Conservation (phyloP, 2,888 invertebrate genomes). For the Drosophila formosana region DNA sequence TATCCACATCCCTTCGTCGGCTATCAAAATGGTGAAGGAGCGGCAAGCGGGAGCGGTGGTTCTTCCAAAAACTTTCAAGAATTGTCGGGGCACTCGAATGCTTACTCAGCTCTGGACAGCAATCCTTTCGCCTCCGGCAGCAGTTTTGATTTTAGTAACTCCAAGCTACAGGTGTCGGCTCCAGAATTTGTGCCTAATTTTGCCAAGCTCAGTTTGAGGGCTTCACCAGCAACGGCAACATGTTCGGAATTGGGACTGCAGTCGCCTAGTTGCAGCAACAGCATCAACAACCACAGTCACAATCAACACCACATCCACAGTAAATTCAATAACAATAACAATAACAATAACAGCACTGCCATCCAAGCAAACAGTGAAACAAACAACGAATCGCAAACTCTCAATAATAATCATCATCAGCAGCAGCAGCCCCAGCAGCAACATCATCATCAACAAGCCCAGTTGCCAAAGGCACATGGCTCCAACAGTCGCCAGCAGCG, state of each 20-base stretch:
- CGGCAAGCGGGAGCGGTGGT: slow-evolving; percentile 8
- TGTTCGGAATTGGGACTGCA: neutral
- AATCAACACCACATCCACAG: slow-evolving; percentile 4
- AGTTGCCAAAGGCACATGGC: slow-evolving; percentile 26
- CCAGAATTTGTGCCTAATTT: slow-evolving; percentile 84
- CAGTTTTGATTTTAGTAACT: slow-evolving; percentile 75
- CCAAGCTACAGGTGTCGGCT: slow-evolving; percentile 82
- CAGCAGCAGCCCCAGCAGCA: slow-evolving; percentile 28
- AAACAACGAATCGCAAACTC: slow-evolving; percentile 6
- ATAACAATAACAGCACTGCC: slow-evolving; percentile 62
- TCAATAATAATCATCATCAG: slow-evolving; percentile 8
- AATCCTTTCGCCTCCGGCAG: slow-evolving; percentile 71
- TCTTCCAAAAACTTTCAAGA: slow-evolving; percentile 20
- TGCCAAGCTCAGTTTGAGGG: slow-evolving; percentile 69
- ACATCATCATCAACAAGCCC: neutral
- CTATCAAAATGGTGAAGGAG: slow-evolving; percentile 50
- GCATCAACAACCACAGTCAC: slow-evolving; percentile 49
- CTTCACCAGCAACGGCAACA: neutral
- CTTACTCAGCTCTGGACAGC: slow-evolving; percentile 67
- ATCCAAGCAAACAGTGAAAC: slow-evolving; percentile 37
- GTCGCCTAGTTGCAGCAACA: neutral
- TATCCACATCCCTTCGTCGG: slow-evolving; percentile 34
- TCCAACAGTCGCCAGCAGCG: slow-evolving; percentile 44
- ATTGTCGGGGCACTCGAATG: slow-evolving; percentile 25
- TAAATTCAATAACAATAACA: slow-evolving; percentile 30